These are phyloP conservation scores for Herminia tarsipennalis DNA, from an alignment of 2,888 invertebrate species.

Conservation along the genomic window DNA sequence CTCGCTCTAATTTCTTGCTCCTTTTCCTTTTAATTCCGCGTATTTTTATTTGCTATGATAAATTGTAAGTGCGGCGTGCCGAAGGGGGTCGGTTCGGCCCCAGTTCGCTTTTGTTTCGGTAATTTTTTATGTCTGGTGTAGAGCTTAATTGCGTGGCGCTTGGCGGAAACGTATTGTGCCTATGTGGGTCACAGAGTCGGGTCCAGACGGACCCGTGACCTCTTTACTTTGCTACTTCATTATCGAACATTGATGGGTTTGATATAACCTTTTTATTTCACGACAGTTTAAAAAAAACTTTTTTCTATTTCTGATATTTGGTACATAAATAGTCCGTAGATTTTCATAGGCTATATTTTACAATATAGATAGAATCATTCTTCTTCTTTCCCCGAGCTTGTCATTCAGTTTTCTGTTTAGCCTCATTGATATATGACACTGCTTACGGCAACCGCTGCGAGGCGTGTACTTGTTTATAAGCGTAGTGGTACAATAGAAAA, in stretches of 20 bases:
- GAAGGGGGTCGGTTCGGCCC: slow-evolving; percentile 50
- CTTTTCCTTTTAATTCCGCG: slow-evolving; percentile 83
- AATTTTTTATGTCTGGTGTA: slow-evolving; percentile 84
- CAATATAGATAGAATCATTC: too few species aligned
- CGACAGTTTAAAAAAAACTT: too few species aligned
- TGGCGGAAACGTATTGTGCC: slow-evolving; percentile 78
- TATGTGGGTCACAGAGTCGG: slow-evolving; percentile 75
- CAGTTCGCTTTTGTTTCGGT: slow-evolving; percentile 81
- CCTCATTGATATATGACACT: too few species aligned
- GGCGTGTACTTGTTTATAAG: too few species aligned
- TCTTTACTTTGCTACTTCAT: slow-evolving; percentile 62
- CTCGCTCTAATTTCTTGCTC: slow-evolving; percentile 76
- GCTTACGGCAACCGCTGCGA: too few species aligned
- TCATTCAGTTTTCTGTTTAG: too few species aligned
- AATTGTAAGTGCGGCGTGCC: slow-evolving; percentile 77
- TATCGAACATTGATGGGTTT: slow-evolving; percentile 34
- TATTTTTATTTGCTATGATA: slow-evolving; percentile 86
- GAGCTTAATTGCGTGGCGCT: slow-evolving; percentile 81
- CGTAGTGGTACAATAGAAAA: too few species aligned
- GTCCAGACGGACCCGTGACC: slow-evolving; percentile 65
- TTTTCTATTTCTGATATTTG: too few species aligned
- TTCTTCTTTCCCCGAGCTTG: too few species aligned
- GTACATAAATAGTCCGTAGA: too few species aligned
- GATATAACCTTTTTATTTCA: too few species aligned
- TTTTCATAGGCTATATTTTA: too few species aligned